Percentiles rank a stretch among this genome's conserved stretches.
Conservation (phyloP, 2,888 invertebrate species). For the Archips xylosteana region DNA sequence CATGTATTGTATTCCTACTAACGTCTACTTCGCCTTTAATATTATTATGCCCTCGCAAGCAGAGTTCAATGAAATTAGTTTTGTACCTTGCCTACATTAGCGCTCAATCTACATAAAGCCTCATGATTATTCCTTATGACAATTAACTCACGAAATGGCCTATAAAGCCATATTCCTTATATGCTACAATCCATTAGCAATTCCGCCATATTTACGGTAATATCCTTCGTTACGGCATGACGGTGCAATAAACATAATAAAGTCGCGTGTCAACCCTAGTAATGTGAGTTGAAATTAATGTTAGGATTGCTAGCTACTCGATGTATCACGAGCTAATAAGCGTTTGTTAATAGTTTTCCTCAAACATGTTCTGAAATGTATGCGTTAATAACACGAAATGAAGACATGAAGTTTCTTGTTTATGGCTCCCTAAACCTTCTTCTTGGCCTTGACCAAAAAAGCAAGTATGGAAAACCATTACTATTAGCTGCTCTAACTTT, state of each 20-base stretch:
- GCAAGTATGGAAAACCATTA: too few species aligned
- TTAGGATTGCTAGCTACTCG: neutral
- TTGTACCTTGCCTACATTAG: neutral
- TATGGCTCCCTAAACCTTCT: too few species aligned
- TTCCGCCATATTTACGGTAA: conserved; percentile 13
- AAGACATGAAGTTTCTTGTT: too few species aligned
- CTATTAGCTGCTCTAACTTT: too few species aligned
- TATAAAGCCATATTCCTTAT: conserved; percentile 10
- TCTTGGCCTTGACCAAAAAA: too few species aligned
- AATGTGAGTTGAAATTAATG: neutral
- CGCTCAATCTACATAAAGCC: neutral
- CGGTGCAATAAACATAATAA: conserved; percentile 10
- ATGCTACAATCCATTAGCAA: conserved; percentile 11
- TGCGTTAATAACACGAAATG: too few species aligned
- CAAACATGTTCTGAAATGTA: too few species aligned
- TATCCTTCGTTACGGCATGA: conserved; percentile 7
- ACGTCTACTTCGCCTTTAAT: too few species aligned
- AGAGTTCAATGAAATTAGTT: neutral
- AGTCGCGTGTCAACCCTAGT: neutral
- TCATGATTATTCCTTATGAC: neutral
- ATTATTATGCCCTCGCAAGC: too few species aligned
- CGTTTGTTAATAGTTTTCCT: too few species aligned
- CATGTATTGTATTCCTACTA: too few species aligned
- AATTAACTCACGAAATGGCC: neutral
- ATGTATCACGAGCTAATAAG: neutral